A percentile compares a stretch with the other conserved stretches of the same genome.
Evolutionary conservation across 2,888 invertebrate species (phyloP).

Genomic region (Mesorhabditis belari): DNA sequence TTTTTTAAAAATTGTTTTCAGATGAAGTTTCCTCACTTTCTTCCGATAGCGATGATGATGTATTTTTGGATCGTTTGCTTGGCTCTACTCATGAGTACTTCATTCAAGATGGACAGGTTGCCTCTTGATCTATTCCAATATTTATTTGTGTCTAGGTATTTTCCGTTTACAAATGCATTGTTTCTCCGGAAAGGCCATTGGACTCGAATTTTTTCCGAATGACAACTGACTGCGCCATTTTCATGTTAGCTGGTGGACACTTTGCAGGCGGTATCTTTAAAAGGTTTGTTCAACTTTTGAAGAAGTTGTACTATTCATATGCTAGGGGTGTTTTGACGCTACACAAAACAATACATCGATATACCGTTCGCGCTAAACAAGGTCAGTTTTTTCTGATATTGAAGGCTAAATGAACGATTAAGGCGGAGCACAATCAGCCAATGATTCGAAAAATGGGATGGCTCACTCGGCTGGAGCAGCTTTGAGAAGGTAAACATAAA

Average conservation of each 20-base stretch:
- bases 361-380: conserved; percentile 74
- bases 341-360: conserved; percentile 78
- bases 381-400: too few species aligned
- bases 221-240: conserved; percentile 58
- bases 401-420: too few species aligned
- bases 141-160: neutral
- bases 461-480: neutral
- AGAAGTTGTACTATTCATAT: too few species aligned
- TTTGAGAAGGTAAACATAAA: neutral
- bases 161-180: neutral
- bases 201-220: neutral
- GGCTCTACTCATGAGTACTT: neutral
- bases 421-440: neutral
- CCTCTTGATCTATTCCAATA: neutral
- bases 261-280: conserved; percentile 65
- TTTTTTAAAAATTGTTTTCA: neutral
- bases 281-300: neutral
- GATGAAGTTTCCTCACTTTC: neutral
- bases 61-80: neutral
- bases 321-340: conserved; percentile 59
- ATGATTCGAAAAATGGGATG: neutral
- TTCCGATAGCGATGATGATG: neutral
- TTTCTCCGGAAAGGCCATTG: neutral
- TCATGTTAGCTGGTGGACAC: conserved; percentile 78
- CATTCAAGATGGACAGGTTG: neutral